A percentile compares a stretch with the other conserved stretches of the same genome.
Evolutionary conservation across 2,113 vertebrate genomes (phyloP).

Genomic region (Gavia stellata): DNA sequence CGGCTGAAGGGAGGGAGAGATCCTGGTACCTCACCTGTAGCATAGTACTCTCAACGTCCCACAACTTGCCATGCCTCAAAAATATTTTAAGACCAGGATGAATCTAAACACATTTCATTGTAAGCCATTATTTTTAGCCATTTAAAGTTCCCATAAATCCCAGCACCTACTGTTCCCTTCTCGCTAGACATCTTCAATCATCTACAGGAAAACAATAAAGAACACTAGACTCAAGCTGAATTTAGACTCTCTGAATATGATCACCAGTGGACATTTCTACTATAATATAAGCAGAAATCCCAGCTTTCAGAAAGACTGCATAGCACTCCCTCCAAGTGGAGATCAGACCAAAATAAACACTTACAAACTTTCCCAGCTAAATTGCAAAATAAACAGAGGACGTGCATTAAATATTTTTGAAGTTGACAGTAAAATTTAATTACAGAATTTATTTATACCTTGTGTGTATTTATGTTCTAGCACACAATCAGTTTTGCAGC

Average conservation of each 20-base stretch:
- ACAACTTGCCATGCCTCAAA: neutral
- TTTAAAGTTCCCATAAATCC: neutral
- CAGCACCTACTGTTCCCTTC: neutral
- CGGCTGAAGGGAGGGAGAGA: neutral
- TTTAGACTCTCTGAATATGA: neutral
- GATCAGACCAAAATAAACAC: neutral
- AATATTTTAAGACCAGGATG: neutral
- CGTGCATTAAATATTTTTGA: neutral
- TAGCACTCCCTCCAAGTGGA: neutral
- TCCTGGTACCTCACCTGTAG: neutral
- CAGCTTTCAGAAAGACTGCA: neutral
- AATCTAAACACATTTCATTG: neutral
- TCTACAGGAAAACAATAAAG: neutral
- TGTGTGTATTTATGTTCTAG: neutral
- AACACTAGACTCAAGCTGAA: neutral
- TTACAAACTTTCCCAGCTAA: neutral
- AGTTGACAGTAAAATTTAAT: neutral
- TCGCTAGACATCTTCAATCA: neutral
- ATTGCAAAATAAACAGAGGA: neutral
- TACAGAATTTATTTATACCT: neutral
- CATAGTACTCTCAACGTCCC: neutral
- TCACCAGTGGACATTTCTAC: neutral
- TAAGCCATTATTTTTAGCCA: neutral
- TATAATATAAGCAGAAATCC: neutral
- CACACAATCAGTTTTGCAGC: neutral